These are phyloP conservation scores for Cebidichthys violaceus DNA, from an alignment of 2,113 vertebrate genomes.

Conservation along the genomic window DNA sequence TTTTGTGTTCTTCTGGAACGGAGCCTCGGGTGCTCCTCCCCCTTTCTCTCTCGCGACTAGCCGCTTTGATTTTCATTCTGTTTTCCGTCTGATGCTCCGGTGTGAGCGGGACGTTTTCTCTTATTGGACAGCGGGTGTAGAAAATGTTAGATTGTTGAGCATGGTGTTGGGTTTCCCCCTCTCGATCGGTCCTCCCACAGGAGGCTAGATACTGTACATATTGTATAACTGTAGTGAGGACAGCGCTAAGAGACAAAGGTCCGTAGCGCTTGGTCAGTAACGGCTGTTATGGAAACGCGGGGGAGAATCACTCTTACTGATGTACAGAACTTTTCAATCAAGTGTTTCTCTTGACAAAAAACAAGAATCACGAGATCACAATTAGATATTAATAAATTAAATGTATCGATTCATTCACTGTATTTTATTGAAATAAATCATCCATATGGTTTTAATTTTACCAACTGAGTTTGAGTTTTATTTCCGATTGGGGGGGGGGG, in stretches of 20 bases:
- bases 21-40: conserved; percentile 56
- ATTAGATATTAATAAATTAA: conserved; percentile 83
- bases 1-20: conserved; percentile 66
- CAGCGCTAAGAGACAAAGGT: conserved; percentile 41
- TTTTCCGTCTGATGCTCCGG: conserved; percentile 69
- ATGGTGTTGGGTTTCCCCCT: conserved; percentile 47
- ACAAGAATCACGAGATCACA: conserved; percentile 81
- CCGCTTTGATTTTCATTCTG: conserved; percentile 60
- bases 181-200: conserved; percentile 71
- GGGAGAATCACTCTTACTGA: conserved; percentile 67
- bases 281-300: conserved; percentile 44
- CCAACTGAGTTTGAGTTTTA: conserved; percentile 51
- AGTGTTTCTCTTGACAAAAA: conserved; percentile 72
- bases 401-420: conserved; percentile 77
- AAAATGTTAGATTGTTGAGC: conserved; percentile 45
- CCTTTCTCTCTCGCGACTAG: conserved; percentile 66
- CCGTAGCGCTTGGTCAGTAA: conserved; percentile 25
- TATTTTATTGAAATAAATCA: conserved; percentile 87
- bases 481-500: too few species aligned
- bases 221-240: conserved; percentile 94
- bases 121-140: conserved; percentile 60
- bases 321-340: conserved; percentile 92
- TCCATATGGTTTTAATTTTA: conserved; percentile 81
- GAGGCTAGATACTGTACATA: conserved; percentile 91
- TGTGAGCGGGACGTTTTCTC: conserved; percentile 61